Conservation (phyloP, 2,888 invertebrate genomes). For the Ectemnius continuus region DNA sequence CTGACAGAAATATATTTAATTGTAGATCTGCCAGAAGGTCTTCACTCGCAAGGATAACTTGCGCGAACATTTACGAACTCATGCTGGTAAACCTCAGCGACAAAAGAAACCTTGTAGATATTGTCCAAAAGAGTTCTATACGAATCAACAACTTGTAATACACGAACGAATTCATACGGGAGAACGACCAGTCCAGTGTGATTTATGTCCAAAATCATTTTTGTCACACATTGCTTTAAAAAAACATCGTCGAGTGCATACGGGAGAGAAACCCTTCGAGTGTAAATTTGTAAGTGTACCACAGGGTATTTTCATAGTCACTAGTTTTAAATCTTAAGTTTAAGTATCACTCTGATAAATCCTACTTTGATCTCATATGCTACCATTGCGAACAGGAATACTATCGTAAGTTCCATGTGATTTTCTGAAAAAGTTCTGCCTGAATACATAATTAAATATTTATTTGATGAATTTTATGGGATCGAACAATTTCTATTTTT, state of each 20-base stretch:
- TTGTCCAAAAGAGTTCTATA: conserved; percentile 83
- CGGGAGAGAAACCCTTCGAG: conserved; percentile 81
- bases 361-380: conserved; percentile 64
- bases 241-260: conserved; percentile 83
- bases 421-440: not conserved
- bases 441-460: not conserved
- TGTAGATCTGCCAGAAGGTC: conserved; percentile 79
- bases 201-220: conserved; percentile 86
- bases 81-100: conserved; percentile 81
- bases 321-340: conserved; percentile 20
- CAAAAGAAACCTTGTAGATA: conserved; percentile 82
- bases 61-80: conserved; percentile 84
- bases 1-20: conserved; percentile 24
- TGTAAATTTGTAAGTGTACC: conserved; percentile 75
- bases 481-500: conserved; percentile 26
- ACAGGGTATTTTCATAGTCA: not conserved
- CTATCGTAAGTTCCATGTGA: conserved; percentile 57
- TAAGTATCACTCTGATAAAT: conserved; percentile 32
- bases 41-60: conserved; percentile 86
- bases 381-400: conserved; percentile 65
- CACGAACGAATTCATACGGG: conserved; percentile 85
- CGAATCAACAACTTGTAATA: conserved; percentile 78
- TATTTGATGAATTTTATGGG: not conserved
- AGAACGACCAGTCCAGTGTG: conserved; percentile 84
- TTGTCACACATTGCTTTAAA: conserved; percentile 87